Evolutionary conservation across 2,113 vertebrate genomes (phyloP).

Genomic region (Cathartes aura): DNA sequence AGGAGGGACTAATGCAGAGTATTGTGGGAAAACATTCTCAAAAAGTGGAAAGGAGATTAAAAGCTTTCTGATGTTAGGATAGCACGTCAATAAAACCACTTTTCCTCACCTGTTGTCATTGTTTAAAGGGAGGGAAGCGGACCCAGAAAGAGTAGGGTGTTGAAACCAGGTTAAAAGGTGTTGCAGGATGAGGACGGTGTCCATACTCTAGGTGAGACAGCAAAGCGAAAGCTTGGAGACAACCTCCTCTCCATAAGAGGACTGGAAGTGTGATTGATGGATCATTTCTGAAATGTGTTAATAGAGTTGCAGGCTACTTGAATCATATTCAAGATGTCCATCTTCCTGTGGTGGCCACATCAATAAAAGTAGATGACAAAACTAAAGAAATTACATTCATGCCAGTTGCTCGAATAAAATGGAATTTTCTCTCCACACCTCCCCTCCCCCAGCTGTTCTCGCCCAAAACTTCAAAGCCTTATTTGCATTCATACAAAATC

Average conservation of each 20-base stretch:
- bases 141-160: background rate
- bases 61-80: background rate
- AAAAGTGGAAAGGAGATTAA: background rate
- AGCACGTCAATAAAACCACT: background rate
- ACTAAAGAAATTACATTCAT: background rate
- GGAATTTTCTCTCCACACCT: background rate
- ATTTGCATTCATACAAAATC: constrained; percentile 35
- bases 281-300: background rate
- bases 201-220: background rate
- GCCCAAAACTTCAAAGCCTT: background rate
- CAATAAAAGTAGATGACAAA: background rate
- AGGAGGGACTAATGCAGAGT: background rate
- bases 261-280: background rate
- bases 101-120: background rate
- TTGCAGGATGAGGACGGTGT: background rate
- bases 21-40: background rate
- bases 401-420: background rate
- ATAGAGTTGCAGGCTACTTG: background rate
- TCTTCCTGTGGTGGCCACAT: background rate
- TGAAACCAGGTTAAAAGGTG: background rate
- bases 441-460: background rate
- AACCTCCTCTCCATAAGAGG: background rate
- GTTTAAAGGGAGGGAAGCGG: background rate
- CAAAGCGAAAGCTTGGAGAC: background rate
- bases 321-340: background rate